Conservation (phyloP, 2,113 vertebrate genomes). For the Channa argus region DNA sequence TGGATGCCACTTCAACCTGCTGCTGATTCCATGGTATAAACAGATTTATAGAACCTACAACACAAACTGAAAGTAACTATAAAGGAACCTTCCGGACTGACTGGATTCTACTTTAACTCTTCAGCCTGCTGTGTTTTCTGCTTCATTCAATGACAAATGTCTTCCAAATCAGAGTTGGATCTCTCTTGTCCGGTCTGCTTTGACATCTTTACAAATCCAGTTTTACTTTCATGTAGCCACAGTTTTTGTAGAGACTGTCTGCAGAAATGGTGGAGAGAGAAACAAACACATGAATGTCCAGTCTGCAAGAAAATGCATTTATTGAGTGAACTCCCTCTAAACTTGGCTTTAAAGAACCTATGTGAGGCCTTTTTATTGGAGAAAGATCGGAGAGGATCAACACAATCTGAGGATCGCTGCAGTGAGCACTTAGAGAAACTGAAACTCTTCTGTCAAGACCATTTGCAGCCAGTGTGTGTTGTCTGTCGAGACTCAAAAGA, state of each 20-base stretch:
- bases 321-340: background rate
- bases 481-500: constrained; percentile 33
- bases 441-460: constrained; percentile 43
- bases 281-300: background rate
- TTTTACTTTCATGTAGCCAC: constrained; percentile 36
- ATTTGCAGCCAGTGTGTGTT: constrained; percentile 11
- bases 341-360: constrained; percentile 33
- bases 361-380: constrained; percentile 4
- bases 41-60: background rate
- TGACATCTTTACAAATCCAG: constrained; percentile 31
- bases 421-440: constrained; percentile 32
- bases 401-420: constrained; percentile 12
- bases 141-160: background rate
- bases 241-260: constrained; percentile 36
- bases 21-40: constrained; percentile 1
- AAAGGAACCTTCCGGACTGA: background rate
- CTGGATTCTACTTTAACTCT: background rate
- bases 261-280: constrained; percentile 16
- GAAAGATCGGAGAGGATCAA: background rate
- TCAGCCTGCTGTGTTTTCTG: background rate
- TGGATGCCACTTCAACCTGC: background rate
- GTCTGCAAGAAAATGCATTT: background rate
- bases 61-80: constrained; percentile 3
- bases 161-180: background rate
- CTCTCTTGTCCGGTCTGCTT: constrained; percentile 15